Evolutionary conservation across 1,140 invertebrate species (phyloP).

Genomic region (Parasteatoda tepidariorum): DNA sequence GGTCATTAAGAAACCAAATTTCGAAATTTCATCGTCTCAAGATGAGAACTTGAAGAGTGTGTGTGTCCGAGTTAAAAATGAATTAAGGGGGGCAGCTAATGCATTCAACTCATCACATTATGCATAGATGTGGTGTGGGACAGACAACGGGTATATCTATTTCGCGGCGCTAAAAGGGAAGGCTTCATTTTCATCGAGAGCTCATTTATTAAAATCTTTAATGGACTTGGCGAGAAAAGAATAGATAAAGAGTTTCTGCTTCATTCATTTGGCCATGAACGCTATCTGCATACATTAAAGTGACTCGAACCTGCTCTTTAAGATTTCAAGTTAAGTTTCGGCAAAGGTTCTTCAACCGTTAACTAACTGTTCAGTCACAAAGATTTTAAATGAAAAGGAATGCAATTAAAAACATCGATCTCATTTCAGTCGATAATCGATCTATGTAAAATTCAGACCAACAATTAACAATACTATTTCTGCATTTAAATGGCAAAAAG

Average conservation of each 20-base stretch:
- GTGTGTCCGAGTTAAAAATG: constrained; percentile 39
- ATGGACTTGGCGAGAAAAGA: constrained; percentile 23
- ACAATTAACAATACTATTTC: too few species aligned
- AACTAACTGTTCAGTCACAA: too few species aligned
- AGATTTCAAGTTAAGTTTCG: too few species aligned
- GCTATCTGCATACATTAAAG: too few species aligned
- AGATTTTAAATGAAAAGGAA: too few species aligned
- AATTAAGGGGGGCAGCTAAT: constrained; percentile 26
- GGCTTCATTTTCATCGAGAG: constrained; percentile 18
- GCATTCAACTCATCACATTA: constrained; percentile 46
- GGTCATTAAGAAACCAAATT: neutral
- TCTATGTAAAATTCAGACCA: too few species aligned
- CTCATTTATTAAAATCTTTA: constrained; percentile 35
- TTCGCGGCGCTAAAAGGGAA: constrained; percentile 34
- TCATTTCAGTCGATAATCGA: too few species aligned
- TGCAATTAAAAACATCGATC: too few species aligned
- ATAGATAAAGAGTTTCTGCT: constrained; percentile 18
- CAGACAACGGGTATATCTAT: constrained; percentile 36
- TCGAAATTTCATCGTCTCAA: neutral
- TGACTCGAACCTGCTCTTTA: too few species aligned
- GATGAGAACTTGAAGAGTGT: too few species aligned
- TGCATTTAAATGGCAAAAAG: too few species aligned
- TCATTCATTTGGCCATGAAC: neutral
- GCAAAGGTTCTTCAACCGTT: too few species aligned
- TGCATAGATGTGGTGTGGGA: constrained; percentile 14